These are phyloP conservation scores for Aythya baeri DNA, from an alignment of 2,113 vertebrate species.

Conservation along the genomic window DNA sequence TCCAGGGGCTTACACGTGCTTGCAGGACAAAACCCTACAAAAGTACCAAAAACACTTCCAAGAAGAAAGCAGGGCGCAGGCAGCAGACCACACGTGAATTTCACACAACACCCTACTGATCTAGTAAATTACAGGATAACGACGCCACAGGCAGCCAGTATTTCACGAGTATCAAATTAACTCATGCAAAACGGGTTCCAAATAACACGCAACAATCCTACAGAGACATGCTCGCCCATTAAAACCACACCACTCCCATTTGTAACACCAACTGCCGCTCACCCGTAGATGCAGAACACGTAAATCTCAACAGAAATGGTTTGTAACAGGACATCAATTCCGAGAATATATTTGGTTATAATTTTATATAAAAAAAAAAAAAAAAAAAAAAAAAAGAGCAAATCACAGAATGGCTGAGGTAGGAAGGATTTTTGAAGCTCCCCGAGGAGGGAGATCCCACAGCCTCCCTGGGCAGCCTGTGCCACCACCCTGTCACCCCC, in stretches of 20 bases:
- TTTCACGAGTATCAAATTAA: not conserved
- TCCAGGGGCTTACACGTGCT: accelerated
- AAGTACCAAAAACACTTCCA: not conserved
- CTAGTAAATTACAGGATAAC: not conserved
- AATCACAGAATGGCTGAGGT: no score
- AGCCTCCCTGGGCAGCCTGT: no score
- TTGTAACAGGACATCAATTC: not conserved
- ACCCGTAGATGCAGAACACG: not conserved
- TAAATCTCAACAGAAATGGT: not conserved
- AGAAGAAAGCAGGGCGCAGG: accelerated
- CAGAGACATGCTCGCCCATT: not conserved
- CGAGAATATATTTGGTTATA: not conserved
- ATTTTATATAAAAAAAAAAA: not conserved
- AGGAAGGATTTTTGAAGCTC: no score
- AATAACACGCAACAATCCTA: not conserved
- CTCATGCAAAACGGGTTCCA: not conserved
- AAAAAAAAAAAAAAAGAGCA: no score
- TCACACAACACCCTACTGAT: not conserved
- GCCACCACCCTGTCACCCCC: no score
- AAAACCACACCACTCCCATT: not conserved
- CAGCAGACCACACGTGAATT: accelerated
- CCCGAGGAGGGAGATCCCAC: no score
- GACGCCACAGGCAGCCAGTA: not conserved
- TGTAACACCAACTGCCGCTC: not conserved
- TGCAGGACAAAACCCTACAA: not conserved